Evolutionary conservation across 2,797 vertebrate species (phyloP).

Genomic region (Eleutherodactylus coqui): DNA sequence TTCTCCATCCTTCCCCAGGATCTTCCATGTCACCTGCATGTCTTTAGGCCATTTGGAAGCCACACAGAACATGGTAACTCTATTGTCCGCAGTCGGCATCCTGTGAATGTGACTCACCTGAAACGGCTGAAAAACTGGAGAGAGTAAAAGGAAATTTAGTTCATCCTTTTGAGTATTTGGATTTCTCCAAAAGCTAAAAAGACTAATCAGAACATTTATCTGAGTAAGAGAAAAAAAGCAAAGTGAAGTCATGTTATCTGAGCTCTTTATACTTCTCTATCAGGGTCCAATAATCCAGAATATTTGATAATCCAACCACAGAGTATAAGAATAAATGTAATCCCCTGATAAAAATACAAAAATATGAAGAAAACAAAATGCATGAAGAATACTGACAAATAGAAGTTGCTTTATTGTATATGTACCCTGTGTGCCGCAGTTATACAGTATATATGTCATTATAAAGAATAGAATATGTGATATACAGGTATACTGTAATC

Average conservation of each 20-base stretch:
- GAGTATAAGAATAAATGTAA: background rate
- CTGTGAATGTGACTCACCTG: conserved; percentile 4
- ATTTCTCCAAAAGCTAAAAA: background rate
- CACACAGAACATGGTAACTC: conserved; percentile 38
- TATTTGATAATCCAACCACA: background rate
- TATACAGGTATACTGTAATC: too few species aligned
- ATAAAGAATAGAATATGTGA: too few species aligned
- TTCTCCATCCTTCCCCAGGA: background rate
- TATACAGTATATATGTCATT: too few species aligned
- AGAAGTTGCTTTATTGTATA: too few species aligned
- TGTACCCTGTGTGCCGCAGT: too few species aligned
- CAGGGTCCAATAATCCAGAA: background rate
- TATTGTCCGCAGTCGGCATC: background rate
- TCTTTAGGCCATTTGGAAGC: conserved; percentile 16
- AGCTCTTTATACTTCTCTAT: background rate
- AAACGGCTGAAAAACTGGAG: background rate
- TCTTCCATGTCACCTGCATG: background rate
- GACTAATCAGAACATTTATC: background rate
- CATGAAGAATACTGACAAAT: background rate
- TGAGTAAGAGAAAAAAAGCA: too few species aligned
- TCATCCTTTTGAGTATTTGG: background rate
- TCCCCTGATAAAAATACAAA: background rate
- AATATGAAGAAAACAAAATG: background rate
- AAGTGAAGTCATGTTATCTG: too few species aligned
- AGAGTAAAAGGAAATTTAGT: background rate